Base-by-base conservation (phyloP, 1,140 invertebrate species). In the Mactra quadrangularis region DNA sequence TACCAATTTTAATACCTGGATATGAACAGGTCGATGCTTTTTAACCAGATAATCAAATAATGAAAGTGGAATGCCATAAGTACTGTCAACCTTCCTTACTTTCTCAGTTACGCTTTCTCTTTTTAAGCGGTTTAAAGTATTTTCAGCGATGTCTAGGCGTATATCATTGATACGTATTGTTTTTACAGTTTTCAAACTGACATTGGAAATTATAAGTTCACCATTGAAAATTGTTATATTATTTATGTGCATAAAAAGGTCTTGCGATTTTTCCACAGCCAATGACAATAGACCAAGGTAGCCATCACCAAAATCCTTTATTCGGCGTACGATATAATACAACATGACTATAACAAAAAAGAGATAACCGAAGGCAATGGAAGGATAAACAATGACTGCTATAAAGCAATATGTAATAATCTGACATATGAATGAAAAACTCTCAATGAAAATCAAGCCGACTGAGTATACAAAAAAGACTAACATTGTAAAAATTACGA, bases 311-410 rank as follows among this genome's bases (percentile, higher is more conserved):
- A 77, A 59, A 45, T 47, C 52, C 7, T 35, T 41, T 0, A 79
- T 33, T 7, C 55, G 35, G 9, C 29, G 25, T 2, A 79, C 22
- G 11, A 79, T 7, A 35, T 79, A 79, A 33, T 79, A 79, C 11
- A 79, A 19, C 19, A 79, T 3, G 38, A 70, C 77, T 6, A 57
- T 31, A 15, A 29, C 15, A 53, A 79, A 79, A 27, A 79, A 79
- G 9, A 79, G 22, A 33, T 79, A 79, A 13, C 77, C 77, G 29
- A 79, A 79, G 3, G 77, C 4, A 25, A 70, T 33, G 1, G 77
- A 79, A 38, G 77, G 77, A 53, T 57, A 68, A 15, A 79, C 35
- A 79, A 79, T 79, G 3, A 79, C 77, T 11, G 64, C 62, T 27
- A 79, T 31, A 57, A 79, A 70, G 22, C 45, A 57, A 29, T 52